Evolutionary conservation across 2,888 invertebrate genomes (phyloP), one percentile per base, ranked within the genome.

Genomic region (Caenorhabditis sinica): DNA sequence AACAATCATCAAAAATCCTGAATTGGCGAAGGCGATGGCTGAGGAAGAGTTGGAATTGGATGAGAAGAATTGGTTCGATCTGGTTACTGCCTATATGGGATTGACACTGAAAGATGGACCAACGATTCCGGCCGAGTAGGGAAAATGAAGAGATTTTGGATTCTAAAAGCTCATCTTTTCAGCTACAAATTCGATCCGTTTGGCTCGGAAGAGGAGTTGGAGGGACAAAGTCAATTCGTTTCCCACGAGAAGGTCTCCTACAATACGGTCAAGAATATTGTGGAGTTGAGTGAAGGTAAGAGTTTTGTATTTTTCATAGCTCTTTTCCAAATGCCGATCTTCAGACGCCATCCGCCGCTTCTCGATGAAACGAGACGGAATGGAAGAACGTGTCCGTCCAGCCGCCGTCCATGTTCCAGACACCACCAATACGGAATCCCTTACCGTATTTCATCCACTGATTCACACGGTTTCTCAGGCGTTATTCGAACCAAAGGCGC

Each of bases 1-100:
- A 8, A 33, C 20, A 0, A 4, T 17, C 0, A 56, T 77, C 4
- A 13, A 11, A 11, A 77, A 77, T 71, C 77, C 61, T 13, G 77
- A 71, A 5, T 20, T 77, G n/a, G 53, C 23, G 5, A 15, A 15
- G 1, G 77, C 69, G 13, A 17, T 77, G 40, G 61, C 71, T 2
- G 71, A 69, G 4, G 61, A 61, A 11, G 30, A 43, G 15, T 5
- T 77, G 5, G 72, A 80, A 2, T 1, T 58, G 33, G 80, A 80
- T n/a, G 73, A 80, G 45, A 58, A 33, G 49, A n/a, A 30, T n/a
- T 76, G 76, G 68, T 36, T 25, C 1, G 76, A 49, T 1, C 4
- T 28, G 6, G 30, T 60, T 2, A n/a, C 2, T 11, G 13, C 5
- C 6, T 68, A 58, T 33, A 51, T 60, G 6, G 25, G 4, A 30